A percentile compares a stretch with the other conserved stretches of the same genome.
Evolutionary conservation across 2,113 vertebrate genomes (phyloP).

Genomic region (Odontophorus gujanensis): DNA sequence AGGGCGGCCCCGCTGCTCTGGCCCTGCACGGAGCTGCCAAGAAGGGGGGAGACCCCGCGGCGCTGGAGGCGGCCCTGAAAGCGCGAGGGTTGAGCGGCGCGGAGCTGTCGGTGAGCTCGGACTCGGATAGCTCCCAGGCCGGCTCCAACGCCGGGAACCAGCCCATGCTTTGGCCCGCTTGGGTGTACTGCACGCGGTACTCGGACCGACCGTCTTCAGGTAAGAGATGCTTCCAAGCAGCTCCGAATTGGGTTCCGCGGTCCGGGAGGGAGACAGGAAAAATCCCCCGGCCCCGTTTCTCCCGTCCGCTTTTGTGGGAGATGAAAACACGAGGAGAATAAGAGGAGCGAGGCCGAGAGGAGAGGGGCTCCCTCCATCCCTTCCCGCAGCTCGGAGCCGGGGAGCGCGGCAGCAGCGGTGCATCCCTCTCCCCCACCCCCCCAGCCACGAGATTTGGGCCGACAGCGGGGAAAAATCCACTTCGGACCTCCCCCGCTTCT

Average conservation of each 20-base stretch:
- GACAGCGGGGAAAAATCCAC: neutral
- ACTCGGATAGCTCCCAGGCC: slow-evolving; percentile 96
- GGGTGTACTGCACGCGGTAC: slow-evolving; percentile 99
- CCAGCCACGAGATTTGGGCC: neutral
- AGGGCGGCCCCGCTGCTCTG: slow-evolving; percentile 85
- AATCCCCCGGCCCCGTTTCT: neutral
- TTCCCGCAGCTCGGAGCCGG: neutral
- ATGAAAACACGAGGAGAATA: neutral
- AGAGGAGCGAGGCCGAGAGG: neutral
- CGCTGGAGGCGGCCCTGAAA: slow-evolving; percentile 85
- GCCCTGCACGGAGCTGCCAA: slow-evolving; percentile 78
- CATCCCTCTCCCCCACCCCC: neutral
- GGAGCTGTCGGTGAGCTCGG: slow-evolving; percentile 94
- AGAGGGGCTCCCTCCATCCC: neutral
- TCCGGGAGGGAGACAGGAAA: neutral
- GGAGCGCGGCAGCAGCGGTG: neutral
- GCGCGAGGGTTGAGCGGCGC: slow-evolving; percentile 82
- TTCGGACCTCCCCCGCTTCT: neutral
- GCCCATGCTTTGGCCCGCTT: slow-evolving; percentile 97
- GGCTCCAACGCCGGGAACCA: slow-evolving; percentile 82
- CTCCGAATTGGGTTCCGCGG: neutral
- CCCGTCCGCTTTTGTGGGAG: fast-evolving
- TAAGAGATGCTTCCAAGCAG: slow-evolving; percentile 63
- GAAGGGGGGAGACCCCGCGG: slow-evolving; percentile 78
- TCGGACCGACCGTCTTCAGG: slow-evolving; percentile 98